Conservation (phyloP, 1,140 invertebrate genomes). For the Camponotus floridanus region DNA sequence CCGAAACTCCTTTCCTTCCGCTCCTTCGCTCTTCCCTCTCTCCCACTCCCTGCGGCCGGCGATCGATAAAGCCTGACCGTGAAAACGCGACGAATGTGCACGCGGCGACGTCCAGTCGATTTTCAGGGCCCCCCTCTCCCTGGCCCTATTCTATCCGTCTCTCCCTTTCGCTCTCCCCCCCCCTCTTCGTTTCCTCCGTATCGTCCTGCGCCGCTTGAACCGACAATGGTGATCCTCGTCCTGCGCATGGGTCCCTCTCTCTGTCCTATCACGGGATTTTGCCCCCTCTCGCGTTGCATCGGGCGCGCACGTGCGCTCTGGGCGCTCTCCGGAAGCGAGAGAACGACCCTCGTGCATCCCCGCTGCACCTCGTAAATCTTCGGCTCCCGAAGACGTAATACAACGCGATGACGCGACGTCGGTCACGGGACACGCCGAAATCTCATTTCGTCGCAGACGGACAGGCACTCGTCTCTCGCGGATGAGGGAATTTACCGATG, state of each 20-base stretch:
- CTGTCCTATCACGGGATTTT: slow-evolving; percentile 38
- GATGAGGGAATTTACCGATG: background rate
- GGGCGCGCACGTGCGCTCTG: slow-evolving; percentile 77
- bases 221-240: slow-evolving; percentile 45
- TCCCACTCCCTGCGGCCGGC: slow-evolving; percentile 72
- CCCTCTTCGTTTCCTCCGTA: background rate
- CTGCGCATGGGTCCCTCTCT: slow-evolving; percentile 41
- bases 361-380: slow-evolving; percentile 64
- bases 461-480: background rate
- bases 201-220: slow-evolving; percentile 41
- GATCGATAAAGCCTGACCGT: slow-evolving; percentile 87
- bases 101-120: slow-evolving; percentile 78
- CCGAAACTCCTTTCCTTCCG: slow-evolving; percentile 84
- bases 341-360: slow-evolving; percentile 58
- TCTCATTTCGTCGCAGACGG: slow-evolving; percentile 6
- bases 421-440: slow-evolving; percentile 50
- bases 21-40: slow-evolving; percentile 76
- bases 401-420: slow-evolving; percentile 56
- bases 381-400: slow-evolving; percentile 46
- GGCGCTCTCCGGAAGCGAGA: slow-evolving; percentile 36
- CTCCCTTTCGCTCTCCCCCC: background rate
- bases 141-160: background rate
- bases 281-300: slow-evolving; percentile 12
- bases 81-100: slow-evolving; percentile 85
- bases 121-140: slow-evolving; percentile 64